These are phyloP conservation scores for Antidorcas marsupialis DNA, from an alignment of 2,113 vertebrate genomes.

Conservation along the genomic window DNA sequence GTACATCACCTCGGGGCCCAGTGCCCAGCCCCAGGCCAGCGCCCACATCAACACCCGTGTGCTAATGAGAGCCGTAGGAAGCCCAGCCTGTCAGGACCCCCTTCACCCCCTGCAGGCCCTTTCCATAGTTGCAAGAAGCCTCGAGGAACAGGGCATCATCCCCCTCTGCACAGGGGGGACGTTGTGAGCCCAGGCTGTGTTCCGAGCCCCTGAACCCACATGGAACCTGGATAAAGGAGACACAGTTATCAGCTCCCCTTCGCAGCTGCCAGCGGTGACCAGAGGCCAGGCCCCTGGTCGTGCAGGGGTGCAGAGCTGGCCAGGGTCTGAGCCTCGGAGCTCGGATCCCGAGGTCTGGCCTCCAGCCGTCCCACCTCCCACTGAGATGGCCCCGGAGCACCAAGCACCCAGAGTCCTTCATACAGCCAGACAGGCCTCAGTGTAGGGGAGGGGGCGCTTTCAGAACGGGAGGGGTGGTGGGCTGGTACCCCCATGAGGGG, in stretches of 20 bases:
- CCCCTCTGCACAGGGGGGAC: neutral
- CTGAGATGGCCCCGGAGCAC: neutral
- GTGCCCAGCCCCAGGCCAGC: neutral
- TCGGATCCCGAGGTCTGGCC: neutral
- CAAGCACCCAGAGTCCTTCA: neutral
- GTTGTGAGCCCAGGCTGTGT: neutral
- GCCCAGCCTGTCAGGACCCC: too few relatives aligned
- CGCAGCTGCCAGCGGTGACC: neutral
- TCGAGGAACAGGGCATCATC: neutral
- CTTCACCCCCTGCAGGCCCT: neutral
- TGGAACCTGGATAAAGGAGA: neutral
- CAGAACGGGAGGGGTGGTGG: neutral
- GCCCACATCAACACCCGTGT: rapidly evolving
- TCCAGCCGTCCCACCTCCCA: neutral
- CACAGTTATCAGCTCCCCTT: neutral
- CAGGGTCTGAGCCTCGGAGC: neutral
- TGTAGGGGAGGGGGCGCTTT: neutral
- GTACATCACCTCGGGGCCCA: too few relatives aligned
- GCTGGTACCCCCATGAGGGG: neutral
- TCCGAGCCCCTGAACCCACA: neutral
- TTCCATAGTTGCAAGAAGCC: neutral
- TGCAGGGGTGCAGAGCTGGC: neutral
- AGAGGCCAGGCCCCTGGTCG: neutral
- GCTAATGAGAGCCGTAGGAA: neutral
- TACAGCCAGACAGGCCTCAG: too few relatives aligned